Evolutionary conservation across 2,888 invertebrate species (phyloP).

Genomic region (Perizoma flavofasciatum): DNA sequence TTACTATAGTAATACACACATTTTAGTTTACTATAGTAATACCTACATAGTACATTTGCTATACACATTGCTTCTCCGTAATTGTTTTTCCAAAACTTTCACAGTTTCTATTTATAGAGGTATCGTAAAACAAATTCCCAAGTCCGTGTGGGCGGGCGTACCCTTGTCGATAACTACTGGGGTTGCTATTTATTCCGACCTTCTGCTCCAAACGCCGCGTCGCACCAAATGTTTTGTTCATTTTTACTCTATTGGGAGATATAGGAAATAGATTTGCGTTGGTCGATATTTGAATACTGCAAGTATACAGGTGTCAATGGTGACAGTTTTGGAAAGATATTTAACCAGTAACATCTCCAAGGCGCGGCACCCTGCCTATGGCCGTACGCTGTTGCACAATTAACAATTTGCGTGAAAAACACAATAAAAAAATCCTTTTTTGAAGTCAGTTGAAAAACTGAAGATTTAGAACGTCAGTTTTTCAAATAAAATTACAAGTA

Average conservation of each 20-base stretch:
- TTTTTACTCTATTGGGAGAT: constrained; percentile 13
- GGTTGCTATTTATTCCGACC: constrained; percentile 11
- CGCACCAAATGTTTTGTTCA: constrained; percentile 16
- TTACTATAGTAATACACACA: too few species aligned
- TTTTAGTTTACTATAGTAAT: background rate
- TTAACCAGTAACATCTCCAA: too few species aligned
- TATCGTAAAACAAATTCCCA: constrained; percentile 13
- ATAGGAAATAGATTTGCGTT: constrained; percentile 6
- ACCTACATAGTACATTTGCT: too few species aligned
- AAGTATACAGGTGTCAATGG: background rate
- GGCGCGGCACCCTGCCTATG: too few species aligned
- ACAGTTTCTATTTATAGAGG: constrained; percentile 23
- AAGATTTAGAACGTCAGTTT: too few species aligned
- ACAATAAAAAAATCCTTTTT: too few species aligned
- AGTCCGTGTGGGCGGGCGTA: constrained; percentile 17
- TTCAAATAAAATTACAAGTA: too few species aligned
- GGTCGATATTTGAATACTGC: constrained; percentile 5
- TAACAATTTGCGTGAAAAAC: too few species aligned
- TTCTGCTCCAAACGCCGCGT: background rate
- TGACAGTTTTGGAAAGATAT: too few species aligned
- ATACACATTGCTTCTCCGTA: background rate
- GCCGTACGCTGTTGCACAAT: too few species aligned
- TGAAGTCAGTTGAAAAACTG: too few species aligned
- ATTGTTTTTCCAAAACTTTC: constrained; percentile 17
- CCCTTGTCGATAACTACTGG: constrained; percentile 23